Evolutionary conservation across 2,797 vertebrate genomes (phyloP), one percentile per base, ranked within the genome.

Genomic region (Megalops cyprinoides): DNA sequence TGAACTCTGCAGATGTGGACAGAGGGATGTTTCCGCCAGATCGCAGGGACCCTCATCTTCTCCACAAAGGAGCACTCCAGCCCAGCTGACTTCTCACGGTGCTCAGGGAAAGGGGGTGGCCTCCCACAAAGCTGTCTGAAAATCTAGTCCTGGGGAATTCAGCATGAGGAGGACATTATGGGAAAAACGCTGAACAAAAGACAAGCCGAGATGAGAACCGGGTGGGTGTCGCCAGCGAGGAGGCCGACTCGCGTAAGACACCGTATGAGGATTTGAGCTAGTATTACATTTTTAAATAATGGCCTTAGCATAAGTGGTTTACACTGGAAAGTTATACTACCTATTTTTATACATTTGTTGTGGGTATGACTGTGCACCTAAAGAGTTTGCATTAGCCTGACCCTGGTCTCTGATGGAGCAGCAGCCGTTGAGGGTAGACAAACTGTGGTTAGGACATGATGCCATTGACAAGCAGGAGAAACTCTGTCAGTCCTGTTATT

Each of bases 1-100:
- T 39, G 62, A 69, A 69, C 65, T 69, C 65, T 23, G 14, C 62
- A 69, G 65, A 69, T 69, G 65, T 37, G 34, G 65, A 42, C 14
- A 15, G 5, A 8, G 20, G n/a, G 44, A 42, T 42, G 42, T 71
- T 23, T 44, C 67, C 10, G 23, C 51, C 51, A 53, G 15, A 53
- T 12, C 2, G 10, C 51, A 10, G 12, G 51, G 18, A 2, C 51
- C 12, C 15, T 15, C 51, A 2, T 15, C 6, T 15, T 15, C 51
- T 2, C 15, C 6, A 10, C 51, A 18, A 18, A 18, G 51, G 51
- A 53, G 2, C 51, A 15, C 18, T 53, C 51, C 2, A 15, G 51
- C 51, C 51, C 51, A 8, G 51, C 51, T 53, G 12, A 12, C 12
- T 53, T 15, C 51, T 15, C 3, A 18, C 67, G 12, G 20, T 71